Conservation (phyloP, 2,888 invertebrate genomes). For the Sarcophaga rosellei region DNA sequence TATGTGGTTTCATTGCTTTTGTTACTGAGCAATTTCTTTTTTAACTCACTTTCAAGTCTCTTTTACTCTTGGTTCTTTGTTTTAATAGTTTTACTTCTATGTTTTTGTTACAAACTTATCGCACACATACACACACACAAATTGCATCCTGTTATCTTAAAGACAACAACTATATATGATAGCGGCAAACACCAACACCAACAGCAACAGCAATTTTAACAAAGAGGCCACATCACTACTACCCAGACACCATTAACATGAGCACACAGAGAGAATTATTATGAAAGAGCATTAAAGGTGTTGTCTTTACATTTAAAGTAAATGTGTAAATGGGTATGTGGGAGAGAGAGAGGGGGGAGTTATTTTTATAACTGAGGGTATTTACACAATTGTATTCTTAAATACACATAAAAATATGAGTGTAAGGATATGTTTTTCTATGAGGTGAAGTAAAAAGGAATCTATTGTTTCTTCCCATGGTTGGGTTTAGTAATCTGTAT, state of each 20-base stretch:
- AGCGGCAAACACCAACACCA: conserved; percentile 3
- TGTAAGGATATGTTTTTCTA: no score
- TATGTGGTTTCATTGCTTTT: not conserved
- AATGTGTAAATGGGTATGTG: not conserved
- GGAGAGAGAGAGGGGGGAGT: no score
- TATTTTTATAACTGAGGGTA: no score
- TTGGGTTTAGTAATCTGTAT: no score
- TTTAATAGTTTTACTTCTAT: conserved; percentile 2
- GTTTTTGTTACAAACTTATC: conserved; percentile 15
- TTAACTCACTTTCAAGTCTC: not conserved
- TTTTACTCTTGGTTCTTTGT: not conserved
- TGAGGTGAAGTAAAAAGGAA: no score
- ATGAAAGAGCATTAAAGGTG: not conserved
- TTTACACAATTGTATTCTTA: no score
- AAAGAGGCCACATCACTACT: conserved; percentile 32
- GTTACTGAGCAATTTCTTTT: not conserved
- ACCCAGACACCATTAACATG: conserved; percentile 51
- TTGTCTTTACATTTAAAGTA: not conserved
- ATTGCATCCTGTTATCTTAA: conserved; percentile 63
- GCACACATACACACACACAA: conserved; percentile 26
- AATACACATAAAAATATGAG: no score
- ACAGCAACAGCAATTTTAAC: conserved; percentile 18
- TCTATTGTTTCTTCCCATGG: no score
- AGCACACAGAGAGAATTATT: conserved; percentile 23
- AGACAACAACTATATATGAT: not conserved